phyloP scores from a whole-genome alignment of 2,888 invertebrate species.

The Cylloceria caligata region DNA sequence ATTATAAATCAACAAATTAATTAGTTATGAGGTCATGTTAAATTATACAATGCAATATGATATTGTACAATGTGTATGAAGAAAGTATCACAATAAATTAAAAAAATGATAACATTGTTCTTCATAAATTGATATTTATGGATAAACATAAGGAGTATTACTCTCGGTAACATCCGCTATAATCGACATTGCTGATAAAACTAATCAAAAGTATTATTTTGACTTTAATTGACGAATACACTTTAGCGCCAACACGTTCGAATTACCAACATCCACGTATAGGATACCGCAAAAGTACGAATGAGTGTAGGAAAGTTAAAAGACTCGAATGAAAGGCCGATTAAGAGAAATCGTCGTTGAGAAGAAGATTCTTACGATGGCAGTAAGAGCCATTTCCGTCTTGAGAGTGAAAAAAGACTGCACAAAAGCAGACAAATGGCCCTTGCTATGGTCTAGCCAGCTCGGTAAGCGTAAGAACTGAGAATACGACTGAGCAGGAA shows the following conservation, averaged over 20 bases:
- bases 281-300: conserved; percentile 16
- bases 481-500: conserved; percentile 49
- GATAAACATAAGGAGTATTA: not conserved
- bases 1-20: conserved; percentile 25
- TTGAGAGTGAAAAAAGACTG: conserved; percentile 67
- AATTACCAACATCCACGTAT: not conserved
- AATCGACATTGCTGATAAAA: not conserved
- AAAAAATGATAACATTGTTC: not conserved
- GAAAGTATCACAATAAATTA: not conserved
- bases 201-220: not conserved
- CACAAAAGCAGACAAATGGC: conserved; percentile 57
- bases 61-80: no score
- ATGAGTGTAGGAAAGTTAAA: not conserved
- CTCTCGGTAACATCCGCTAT: no score
- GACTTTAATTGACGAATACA: not conserved
- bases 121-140: not conserved
- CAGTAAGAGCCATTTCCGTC: conserved; percentile 68
- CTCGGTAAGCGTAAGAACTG: conserved; percentile 28
- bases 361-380: conserved; percentile 49
- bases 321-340: conserved; percentile 49
- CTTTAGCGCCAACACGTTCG: not conserved
- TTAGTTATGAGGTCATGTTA: conserved; percentile 17
- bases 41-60: not conserved
- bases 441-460: conserved; percentile 23
- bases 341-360: conserved; percentile 60